Base-by-base conservation (phyloP, 1,140 invertebrate species). In the Diprion similis region DNA sequence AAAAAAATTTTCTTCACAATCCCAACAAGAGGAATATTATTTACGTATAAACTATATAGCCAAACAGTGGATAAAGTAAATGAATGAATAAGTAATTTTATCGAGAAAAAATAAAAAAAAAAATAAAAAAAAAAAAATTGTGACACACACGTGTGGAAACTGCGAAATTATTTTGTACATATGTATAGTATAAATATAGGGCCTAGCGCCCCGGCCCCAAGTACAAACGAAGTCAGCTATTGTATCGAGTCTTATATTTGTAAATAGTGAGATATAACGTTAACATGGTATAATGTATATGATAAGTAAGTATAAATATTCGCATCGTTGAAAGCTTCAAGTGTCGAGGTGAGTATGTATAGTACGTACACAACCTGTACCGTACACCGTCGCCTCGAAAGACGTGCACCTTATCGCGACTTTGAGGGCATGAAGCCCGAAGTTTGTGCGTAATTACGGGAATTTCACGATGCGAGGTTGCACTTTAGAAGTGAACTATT, bases 221-320 rank as follows among this genome's bases (percentile, higher is more conserved):
- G 86, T 88, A 88, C 87, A 88, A 88, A 88, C 81, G 79, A 85
- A 86, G 85, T 86, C 84, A 86, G 80, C 83, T 85, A 81, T 79
- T 84, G 78, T 83, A 83, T 84, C 81, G 83, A 86, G 81, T 85
- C 83, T 83, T 83, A 81, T 82, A 81, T 82, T 71, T 78, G 78
- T 78, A 78, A 77, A 78, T 78, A 78, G 51, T 59, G 51, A 59
- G 51, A 59, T 59, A 59, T 59, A 15, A 59, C 0, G 51, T 37
- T 59, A 59, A 59, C 9, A 59, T 59, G 51, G 3, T 17, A 17
- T 59, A 8, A 17, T 8, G 51, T 59, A 59, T 59, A 59, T 59
- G 51, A 37, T 37, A 59, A 59, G 51, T 37, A 59, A 59, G 51
- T 13, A 59, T 59, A 6, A 37, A 37, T 59, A 59, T 59, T 59